phyloP scores from a whole-genome alignment of 1,140 invertebrate genomes.

The Whitmania pigra region DNA sequence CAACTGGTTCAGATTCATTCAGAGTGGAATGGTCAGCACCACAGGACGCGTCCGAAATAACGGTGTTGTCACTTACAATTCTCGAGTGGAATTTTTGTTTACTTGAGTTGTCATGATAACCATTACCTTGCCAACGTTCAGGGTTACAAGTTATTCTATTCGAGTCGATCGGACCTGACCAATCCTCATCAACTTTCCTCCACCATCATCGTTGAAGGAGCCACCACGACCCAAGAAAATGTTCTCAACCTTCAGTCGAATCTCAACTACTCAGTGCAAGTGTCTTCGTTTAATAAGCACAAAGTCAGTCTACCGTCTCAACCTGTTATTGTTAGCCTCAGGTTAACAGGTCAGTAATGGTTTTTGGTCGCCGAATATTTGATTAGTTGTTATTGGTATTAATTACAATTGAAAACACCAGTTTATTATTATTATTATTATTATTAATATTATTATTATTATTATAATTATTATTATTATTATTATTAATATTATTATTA shows the following conservation, averaged over 20 bases:
- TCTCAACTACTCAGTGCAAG: neutral
- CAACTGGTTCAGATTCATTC: no score
- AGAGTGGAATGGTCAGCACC: no score
- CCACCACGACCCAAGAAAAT: neutral
- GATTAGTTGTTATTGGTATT: no score
- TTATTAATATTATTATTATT: no score
- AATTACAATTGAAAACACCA: no score
- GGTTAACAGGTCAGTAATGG: neutral
- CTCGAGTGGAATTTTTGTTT: no score
- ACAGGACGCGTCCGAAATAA: no score
- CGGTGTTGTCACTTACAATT: no score
- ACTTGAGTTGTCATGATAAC: neutral
- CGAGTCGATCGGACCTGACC: neutral
- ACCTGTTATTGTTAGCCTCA: neutral
- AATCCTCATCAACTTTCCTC: slow-evolving; percentile 4
- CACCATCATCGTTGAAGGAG: neutral
- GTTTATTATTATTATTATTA: no score
- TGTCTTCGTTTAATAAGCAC: neutral
- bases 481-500: no score
- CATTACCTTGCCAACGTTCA: neutral
- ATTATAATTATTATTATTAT: no score
- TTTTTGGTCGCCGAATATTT: neutral
- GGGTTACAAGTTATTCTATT: slow-evolving; percentile 4
- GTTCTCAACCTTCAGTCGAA: slow-evolving; percentile 2
- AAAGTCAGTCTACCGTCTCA: neutral